Evolutionary conservation across 1,140 invertebrate genomes (phyloP).

Genomic region (Lordiphosa stackelbergi): DNA sequence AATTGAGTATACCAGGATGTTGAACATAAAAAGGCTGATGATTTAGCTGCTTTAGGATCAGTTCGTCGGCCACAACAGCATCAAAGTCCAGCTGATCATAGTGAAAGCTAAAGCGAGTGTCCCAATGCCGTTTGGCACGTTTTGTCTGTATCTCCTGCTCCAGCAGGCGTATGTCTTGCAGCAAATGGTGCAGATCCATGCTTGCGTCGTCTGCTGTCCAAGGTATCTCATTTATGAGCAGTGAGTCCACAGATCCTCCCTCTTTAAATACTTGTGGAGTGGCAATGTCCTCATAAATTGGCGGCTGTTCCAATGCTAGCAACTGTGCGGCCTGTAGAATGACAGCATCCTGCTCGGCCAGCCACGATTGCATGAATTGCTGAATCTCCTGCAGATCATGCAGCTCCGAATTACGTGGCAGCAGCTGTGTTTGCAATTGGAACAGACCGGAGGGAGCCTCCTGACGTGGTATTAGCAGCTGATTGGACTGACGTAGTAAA

Average conservation of each 20-base stretch:
- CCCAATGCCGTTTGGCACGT: conserved; percentile 35
- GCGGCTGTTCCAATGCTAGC: not conserved
- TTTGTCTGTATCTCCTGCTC: conserved; percentile 1
- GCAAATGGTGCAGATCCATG: conserved; percentile 35
- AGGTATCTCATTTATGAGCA: conserved; percentile 45
- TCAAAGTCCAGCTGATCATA: conserved; percentile 57
- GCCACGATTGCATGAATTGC: conserved; percentile 59
- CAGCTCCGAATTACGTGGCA: conserved; percentile 63
- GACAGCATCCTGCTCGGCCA: conserved; percentile 55
- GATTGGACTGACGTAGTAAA: conserved; percentile 52
- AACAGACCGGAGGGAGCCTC: conserved; percentile 62
- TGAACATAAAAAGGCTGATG: conserved; percentile 51
- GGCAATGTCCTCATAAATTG: conserved; percentile 21
- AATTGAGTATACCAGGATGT: conserved; percentile 39
- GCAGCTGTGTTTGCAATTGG: conserved; percentile 49
- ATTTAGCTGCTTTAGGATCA: conserved; percentile 53
- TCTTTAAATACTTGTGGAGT: conserved; percentile 40
- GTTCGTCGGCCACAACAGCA: conserved; percentile 27
- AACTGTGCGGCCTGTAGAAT: conserved; percentile 20
- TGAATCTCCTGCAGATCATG: conserved; percentile 67
- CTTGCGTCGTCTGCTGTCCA: conserved; percentile 48
- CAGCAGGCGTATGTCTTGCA: conserved; percentile 44
- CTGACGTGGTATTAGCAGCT: conserved; percentile 70
- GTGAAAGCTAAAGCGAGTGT: conserved; percentile 28
- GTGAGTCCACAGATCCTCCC: conserved; percentile 34